Base-by-base conservation (phyloP, 1,140 invertebrate genomes). In the Apis florea region DNA sequence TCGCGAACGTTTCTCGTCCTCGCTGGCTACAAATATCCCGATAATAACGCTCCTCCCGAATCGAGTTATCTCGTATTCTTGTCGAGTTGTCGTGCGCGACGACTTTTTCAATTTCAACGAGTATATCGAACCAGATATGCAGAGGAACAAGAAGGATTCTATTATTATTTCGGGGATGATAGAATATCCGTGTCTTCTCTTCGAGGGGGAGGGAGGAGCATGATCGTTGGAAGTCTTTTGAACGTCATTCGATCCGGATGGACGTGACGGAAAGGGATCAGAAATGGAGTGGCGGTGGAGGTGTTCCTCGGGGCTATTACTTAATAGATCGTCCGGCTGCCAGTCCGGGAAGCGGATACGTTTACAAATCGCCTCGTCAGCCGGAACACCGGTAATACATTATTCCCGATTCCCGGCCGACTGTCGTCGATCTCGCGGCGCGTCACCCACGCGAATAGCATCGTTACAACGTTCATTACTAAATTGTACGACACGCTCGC, bases 381-480 rank as follows among this genome's bases (percentile, higher is more conserved):
- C 11, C 58, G 68, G 58, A 72, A 79, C 77, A 81, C 8, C 53
- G 63, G 71, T 74, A 31, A 81, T 81, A 81, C 71, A 75, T 81
- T 81, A 81, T 81, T 81, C 63, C 79, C 47, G 79, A 81, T 81
- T 67, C 63, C 54, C 71, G 71, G 53, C 24, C 71, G 79, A 75
- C 71, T 75, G 79, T 81, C 79, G 79, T 67, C 79, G 61, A 74
- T 80, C 61, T 54, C 77, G 77, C 72, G 54, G 40, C 79, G 77
- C 72, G 54, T 24, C 79, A 63, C 79, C 71, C 79, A 75, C 79
- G 79, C 63, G 59, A 81, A 81, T 75, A 67, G 47, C 53, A 13
- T 49, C 71, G 79, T 81, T 81, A 75, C 79, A 81, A 75, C 79
- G 72, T 58, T 81, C 79, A 68, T 81, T 81, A 81, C 71, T 75